Evolutionary conservation across 1,140 invertebrate genomes (phyloP), one percentile per base, ranked within the genome.

Genomic region (Coelopa frigida): DNA sequence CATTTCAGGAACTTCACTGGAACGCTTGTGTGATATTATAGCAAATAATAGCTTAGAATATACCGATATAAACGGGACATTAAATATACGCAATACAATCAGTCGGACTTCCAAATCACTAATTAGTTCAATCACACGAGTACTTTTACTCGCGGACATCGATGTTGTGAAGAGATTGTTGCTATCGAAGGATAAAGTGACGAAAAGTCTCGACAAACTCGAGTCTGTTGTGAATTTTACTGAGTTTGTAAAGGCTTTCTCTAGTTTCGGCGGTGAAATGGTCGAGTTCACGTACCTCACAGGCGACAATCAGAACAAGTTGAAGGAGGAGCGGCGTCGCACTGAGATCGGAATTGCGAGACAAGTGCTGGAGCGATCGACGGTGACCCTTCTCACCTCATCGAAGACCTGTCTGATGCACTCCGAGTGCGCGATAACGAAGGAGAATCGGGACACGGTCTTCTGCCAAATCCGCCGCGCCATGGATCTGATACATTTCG

Each of bases 171-270:
- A 97, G 65, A 94, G 98, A 72, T 77, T 99, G 32, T 75, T 99
- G 32, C 78, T 89, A 37, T 90, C 92, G 40, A 98, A 98, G 74
- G 94, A 98, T 70, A 97, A 96, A 80, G 94, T 93, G 71, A 84
- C 85, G 21, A 80, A 85, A 49, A 87, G 84, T 60, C 75, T 92
- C 51, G 87, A 87, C 51, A 79, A 88, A 39, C 74, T 99, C 56
- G 94, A 98, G 73, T 88, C 86, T 46, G 93, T 98, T 29, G 85
- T 87, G 46, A 97, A 94, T 73, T 98, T 98, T 69, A 95, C 93
- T 6, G 95, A 99, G 72, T 99, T 99, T 74, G 94, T 98, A 23
- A 93, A 95, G 61, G 93, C 94, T 5, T 99, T 99, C 74, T 94
- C 92, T 57, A 90, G 96, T 65, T 98, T 98, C 72, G 96, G 96